phyloP scores from a whole-genome alignment of 92 coral and sea anemone species.

The Micromussa lordhowensis region DNA sequence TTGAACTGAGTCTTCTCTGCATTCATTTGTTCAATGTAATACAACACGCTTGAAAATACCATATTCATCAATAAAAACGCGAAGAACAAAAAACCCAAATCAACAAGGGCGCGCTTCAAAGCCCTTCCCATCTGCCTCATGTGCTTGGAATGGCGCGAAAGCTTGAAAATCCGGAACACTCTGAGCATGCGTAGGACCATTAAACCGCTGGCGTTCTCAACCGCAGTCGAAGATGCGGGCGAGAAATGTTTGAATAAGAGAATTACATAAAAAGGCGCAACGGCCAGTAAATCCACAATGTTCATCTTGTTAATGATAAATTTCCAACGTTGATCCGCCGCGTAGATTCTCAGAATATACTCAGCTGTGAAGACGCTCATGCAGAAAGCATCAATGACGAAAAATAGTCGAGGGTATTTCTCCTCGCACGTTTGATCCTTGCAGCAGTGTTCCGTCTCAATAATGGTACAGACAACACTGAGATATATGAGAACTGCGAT shows the following conservation, averaged over 20 bases:
- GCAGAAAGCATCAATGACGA: conserved; percentile 76
- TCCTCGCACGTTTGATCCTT: conserved; percentile 74
- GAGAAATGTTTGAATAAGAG: conserved; percentile 57
- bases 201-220: conserved; percentile 79
- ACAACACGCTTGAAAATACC: conserved; percentile 90
- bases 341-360: conserved; percentile 82
- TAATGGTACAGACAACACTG: conserved; percentile 72
- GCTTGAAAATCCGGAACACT: conserved; percentile 84
- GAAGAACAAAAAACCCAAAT: conserved; percentile 87
- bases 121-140: conserved; percentile 90
- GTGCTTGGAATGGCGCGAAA: conserved; percentile 91
- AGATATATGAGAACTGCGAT: conserved; percentile 81
- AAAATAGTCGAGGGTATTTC: conserved; percentile 62
- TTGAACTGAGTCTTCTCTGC: conserved; percentile 63
- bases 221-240: conserved; percentile 38
- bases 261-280: conserved; percentile 81
- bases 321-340: conserved; percentile 67
- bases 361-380: conserved; percentile 86
- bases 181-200: conserved; percentile 86
- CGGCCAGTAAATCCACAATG: conserved; percentile 83
- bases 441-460: conserved; percentile 79
- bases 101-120: conserved; percentile 81
- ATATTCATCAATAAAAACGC: conserved; percentile 85
- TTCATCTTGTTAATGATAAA: conserved; percentile 78
- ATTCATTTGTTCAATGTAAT: conserved; percentile 67